Evolutionary conservation across 2,797 vertebrate species (phyloP).

Genomic region (Alfaro cultratus): DNA sequence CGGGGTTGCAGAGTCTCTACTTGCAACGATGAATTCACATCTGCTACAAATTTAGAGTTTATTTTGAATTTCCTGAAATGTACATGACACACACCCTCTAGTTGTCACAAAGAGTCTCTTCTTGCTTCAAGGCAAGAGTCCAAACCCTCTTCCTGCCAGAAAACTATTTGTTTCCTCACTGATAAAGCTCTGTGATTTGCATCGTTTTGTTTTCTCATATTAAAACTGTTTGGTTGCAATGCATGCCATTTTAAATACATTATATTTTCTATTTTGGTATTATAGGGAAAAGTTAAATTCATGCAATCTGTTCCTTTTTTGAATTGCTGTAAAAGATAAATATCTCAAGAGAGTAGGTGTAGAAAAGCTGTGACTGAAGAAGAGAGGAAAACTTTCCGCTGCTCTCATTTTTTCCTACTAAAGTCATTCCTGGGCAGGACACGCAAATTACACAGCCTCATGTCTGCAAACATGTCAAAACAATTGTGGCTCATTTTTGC

Average conservation of each 20-base stretch:
- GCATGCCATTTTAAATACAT: background rate
- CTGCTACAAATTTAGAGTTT: constrained; percentile 15
- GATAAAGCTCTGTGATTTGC: background rate
- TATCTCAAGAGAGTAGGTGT: constrained; percentile 16
- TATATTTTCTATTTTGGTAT: background rate
- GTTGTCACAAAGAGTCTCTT: constrained; percentile 1
- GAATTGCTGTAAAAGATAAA: constrained; percentile 35
- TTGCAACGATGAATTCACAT: constrained; percentile 6
- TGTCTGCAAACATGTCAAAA: constrained; percentile 36
- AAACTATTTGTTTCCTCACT: background rate
- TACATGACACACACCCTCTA: constrained; percentile 2
- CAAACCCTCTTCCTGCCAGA: background rate
- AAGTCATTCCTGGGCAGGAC: constrained; percentile 62
- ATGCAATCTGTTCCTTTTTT: background rate
- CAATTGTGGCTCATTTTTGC: constrained; percentile 19
- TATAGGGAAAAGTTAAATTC: background rate
- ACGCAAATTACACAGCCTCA: constrained; percentile 38
- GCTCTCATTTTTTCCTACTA: constrained; percentile 74
- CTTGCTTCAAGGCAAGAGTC: background rate
- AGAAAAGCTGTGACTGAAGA: constrained; percentile 31
- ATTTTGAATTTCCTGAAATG: constrained; percentile 1
- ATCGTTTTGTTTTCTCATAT: background rate
- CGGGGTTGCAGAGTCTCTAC: constrained; percentile 11
- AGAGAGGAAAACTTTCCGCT: constrained; percentile 65
- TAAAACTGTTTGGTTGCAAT: background rate